Base-by-base conservation (phyloP, 2,888 invertebrate species). In the Platycnemis pennipes region DNA sequence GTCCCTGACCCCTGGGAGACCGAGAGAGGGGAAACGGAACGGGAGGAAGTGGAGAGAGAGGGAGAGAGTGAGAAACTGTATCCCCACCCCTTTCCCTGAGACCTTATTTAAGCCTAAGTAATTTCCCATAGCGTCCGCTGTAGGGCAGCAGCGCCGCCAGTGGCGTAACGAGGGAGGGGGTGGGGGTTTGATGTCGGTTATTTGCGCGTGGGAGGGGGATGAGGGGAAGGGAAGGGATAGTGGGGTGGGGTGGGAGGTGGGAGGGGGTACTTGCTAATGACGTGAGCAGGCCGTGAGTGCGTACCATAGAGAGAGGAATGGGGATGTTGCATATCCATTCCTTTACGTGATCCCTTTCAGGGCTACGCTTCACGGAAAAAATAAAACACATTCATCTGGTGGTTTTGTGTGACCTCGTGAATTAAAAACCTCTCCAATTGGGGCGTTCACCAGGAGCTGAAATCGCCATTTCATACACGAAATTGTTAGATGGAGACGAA, bases 41-140 rank as follows among this genome's bases (percentile, higher is more conserved):
- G 26, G 63, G 63, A 63, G 63, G n/a, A 5, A 3, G 63, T 22
- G n/a, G 63, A 26, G 63, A 26, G 26, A 26, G 63, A 63, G 63
- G n/a, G 26, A 26, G 22, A 5, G 63, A 63, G 26, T 22, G 26
- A n/a, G 4, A 49, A 2, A 8, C 63, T 63, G 63, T 26, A 3
- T 53, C 63, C 63, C 26, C 63, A 26, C 63, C 26, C 0, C 5
- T 26, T 63, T n/a, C 63, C 4, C 5, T n/a, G 63, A 37, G 31
- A 31, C 37, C 37, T 77, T 77, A 77, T 77, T 77, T 77, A 77
- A 77, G 77, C 77, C 31, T 77, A 37, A 77, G 77, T 77, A 31
- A 77, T 77, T 77, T 37, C 77, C 77, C 37, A 77, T 37, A 26
- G 37, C 77, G 77, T 31, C 77, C 77, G 77, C 77, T n/a, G 37